A percentile compares a stretch with the other conserved stretches of the same genome.
These are phyloP conservation scores for Corythucha ciliata DNA, from an alignment of 2,888 invertebrate species.

Conservation along the genomic window DNA sequence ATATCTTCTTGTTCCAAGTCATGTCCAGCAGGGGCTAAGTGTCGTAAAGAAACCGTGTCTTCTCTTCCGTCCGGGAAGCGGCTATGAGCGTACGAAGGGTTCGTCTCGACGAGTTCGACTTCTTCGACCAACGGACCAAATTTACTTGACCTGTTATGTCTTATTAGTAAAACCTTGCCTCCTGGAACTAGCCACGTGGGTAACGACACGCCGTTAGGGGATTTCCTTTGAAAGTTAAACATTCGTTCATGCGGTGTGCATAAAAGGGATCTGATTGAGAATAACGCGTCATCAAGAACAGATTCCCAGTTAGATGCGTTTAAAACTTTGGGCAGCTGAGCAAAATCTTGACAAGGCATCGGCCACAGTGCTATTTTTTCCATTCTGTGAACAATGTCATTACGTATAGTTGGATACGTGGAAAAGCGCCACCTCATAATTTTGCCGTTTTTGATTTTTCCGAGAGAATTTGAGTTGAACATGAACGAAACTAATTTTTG, in stretches of 20 bases:
- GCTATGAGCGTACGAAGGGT: constrained; percentile 29
- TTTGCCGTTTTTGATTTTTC: too few relatives aligned
- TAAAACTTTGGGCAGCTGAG: too few relatives aligned
- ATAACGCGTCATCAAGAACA: too few relatives aligned
- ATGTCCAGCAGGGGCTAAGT: constrained; percentile 27
- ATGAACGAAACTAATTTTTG: too few relatives aligned
- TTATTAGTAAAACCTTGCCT: constrained; percentile 28
- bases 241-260: too few relatives aligned
- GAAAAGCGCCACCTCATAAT: too few relatives aligned
- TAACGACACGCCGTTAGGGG: constrained; percentile 27
- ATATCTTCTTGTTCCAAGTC: too few relatives aligned
- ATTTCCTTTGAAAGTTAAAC: constrained; percentile 24
- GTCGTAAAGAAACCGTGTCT: constrained; percentile 25
- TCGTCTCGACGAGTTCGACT: constrained; percentile 21
- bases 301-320: too few relatives aligned
- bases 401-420: too few relatives aligned
- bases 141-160: constrained; percentile 23
- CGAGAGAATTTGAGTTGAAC: constrained; percentile 22
- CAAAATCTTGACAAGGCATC: constrained; percentile 28
- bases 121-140: constrained; percentile 31
- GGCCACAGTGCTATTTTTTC: constrained; percentile 27
- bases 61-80: constrained; percentile 27
- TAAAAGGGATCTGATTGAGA: too few relatives aligned
- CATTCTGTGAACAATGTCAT: constrained; percentile 25
- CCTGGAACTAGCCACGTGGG: too few relatives aligned